Evolutionary conservation across 2,797 vertebrate species (phyloP), one percentile per base, ranked within the genome.

Genomic region (Lepidocolaptes lacrymiger): DNA sequence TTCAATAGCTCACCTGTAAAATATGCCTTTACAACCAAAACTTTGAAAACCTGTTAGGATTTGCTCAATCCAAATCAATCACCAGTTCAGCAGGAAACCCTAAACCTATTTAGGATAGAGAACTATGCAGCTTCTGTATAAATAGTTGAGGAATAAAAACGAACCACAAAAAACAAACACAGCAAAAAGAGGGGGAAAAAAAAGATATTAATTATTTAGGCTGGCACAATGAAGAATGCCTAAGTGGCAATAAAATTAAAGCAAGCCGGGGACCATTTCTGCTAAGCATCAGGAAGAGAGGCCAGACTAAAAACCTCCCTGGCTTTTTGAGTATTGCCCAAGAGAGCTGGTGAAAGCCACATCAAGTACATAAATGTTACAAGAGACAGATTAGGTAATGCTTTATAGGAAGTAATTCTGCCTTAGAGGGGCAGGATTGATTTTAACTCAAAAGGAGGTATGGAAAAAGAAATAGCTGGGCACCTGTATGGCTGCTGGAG

Each of bases 131-230:
- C 34, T 92, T 41, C 0, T 3, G 17, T 75, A 89, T 76, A 85
- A 74, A 56, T 13, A 77, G 37, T 1, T 34, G 56, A 74, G 18
- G 56, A 74, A 30, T 48, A 66, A 71, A 34, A 78, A 30, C 2
- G 9, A 85, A 66, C 21, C 2, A 1, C 66, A 66, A 81, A 89
- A 59, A 28, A 72, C 3, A 37, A 5, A 41, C 9, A 61, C 3
- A 64, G 19, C 3, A 30, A 39, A 41, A 61, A 32, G 4, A 21
- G n/a, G 34, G 34, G 19, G 14, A 26, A 34, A 11, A 21, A 41
- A 21, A 7, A 5, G 22, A 59, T 22, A 95, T 93, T 6, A 96
- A 95, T 96, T 93, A 96, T 96, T 97, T 93, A 97, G 58, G 32
- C 51, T 6, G 22, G 59, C 58, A 41, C 28, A 88, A 72, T 39